Evolutionary conservation across 2,113 vertebrate species (phyloP).

Genomic region (Trogon surrucura): DNA sequence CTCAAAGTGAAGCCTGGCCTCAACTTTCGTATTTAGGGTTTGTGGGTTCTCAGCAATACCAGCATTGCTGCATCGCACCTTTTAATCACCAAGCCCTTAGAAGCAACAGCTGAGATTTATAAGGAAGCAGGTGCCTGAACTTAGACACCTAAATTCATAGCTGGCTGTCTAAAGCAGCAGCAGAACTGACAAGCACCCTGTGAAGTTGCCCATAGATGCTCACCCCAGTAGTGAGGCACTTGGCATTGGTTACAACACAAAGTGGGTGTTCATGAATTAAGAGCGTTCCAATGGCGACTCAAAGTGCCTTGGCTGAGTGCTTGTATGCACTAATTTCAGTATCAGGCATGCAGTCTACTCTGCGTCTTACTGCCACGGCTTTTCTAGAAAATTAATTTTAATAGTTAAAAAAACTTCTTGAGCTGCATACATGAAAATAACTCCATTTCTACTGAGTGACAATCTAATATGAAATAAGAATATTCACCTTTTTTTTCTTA

Average conservation of each 20-base stretch:
- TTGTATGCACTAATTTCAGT: not conserved
- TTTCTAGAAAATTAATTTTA: slow-evolving; percentile 73
- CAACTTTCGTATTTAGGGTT: not conserved
- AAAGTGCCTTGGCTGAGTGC: not conserved
- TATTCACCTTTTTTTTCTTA: slow-evolving; percentile 75
- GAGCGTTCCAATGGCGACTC: not conserved
- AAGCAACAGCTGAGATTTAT: not conserved
- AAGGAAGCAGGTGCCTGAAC: slow-evolving; percentile 4
- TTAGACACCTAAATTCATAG: not conserved
- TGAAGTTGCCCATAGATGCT: not conserved
- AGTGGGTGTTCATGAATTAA: not conserved
- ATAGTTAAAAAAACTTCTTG: slow-evolving; percentile 75
- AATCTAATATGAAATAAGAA: slow-evolving; percentile 75
- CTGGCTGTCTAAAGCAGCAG: slow-evolving; percentile 12
- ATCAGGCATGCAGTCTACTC: slow-evolving; percentile 62
- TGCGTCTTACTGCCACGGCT: slow-evolving; percentile 60
- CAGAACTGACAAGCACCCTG: not conserved
- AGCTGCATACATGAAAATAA: slow-evolving; percentile 76
- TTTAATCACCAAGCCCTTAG: slow-evolving; percentile 37
- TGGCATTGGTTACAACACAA: slow-evolving; percentile 22
- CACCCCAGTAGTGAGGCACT: slow-evolving; percentile 47
- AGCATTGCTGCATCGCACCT: not conserved
- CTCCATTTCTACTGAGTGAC: slow-evolving; percentile 68
- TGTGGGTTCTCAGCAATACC: slow-evolving; percentile 33
- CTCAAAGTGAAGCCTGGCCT: slow-evolving; percentile 13